These are phyloP conservation scores for Loripinus fragilis DNA, from an alignment of 2,888 invertebrate genomes.

Conservation along the genomic window DNA sequence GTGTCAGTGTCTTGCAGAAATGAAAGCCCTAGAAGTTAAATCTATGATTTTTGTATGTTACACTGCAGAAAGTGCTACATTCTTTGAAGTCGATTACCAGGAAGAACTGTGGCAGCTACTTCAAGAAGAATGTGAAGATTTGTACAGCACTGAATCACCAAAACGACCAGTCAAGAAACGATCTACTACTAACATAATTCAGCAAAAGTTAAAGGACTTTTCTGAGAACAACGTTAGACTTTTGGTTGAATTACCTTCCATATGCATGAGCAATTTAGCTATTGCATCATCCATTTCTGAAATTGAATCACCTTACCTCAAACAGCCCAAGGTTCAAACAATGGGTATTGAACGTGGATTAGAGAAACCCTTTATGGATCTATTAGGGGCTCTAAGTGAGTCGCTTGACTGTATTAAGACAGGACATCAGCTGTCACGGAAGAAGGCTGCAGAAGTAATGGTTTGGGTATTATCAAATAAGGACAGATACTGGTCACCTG, in stretches of 20 bases:
- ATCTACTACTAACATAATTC: not conserved
- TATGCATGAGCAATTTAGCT: not conserved
- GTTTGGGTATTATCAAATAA: conserved; percentile 34
- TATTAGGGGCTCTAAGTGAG: not conserved
- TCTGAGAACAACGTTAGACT: conserved; percentile 16
- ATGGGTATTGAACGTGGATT: not conserved
- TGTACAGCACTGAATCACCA: conserved; percentile 8
- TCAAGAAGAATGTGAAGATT: not conserved
- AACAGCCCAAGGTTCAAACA: not conserved
- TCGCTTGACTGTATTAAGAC: not conserved
- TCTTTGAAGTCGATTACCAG: conserved; percentile 23
- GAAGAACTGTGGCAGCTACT: not conserved
- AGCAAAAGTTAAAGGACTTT: conserved; percentile 12
- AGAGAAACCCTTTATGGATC: no score
- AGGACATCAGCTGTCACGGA: conserved; percentile 25
- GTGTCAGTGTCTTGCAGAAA: conserved; percentile 32
- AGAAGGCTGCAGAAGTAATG: conserved; percentile 38
- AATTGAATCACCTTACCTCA: not conserved
- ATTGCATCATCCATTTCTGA: not conserved
- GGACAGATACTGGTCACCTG: conserved; percentile 19
- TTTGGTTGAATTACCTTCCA: conserved; percentile 31
- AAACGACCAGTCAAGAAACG: not conserved
- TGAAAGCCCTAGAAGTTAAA: conserved; percentile 29
- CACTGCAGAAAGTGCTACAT: conserved; percentile 33
- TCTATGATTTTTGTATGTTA: conserved; percentile 32